Conservation (phyloP, 2,888 invertebrate genomes). For the Petrolisthes manimaculis region DNA sequence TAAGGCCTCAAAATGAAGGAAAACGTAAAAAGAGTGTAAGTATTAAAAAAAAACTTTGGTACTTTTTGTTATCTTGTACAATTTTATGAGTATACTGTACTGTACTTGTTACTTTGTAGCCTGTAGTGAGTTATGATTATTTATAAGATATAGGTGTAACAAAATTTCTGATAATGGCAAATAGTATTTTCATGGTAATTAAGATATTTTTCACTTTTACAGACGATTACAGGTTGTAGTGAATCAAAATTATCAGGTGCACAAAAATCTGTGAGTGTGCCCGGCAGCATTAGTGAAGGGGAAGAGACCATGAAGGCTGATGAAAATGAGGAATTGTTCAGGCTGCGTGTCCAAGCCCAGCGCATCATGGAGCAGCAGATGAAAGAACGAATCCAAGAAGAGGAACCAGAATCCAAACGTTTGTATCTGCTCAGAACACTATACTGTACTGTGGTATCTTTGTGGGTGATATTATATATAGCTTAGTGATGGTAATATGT, state of each 20-base stretch:
- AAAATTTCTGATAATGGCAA: constrained; percentile 1
- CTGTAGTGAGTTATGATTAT: too few species aligned
- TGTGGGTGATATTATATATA: neutral
- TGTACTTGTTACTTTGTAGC: too few species aligned
- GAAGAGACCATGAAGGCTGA: constrained; percentile 43
- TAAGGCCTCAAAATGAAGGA: constrained; percentile 55
- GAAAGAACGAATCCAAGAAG: constrained; percentile 65
- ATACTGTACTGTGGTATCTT: too few species aligned
- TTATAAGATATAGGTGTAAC: neutral
- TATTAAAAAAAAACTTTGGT: neutral
- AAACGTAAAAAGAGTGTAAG: constrained; percentile 60
- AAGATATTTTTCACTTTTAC: neutral
- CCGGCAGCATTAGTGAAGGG: constrained; percentile 52
- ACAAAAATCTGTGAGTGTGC: constrained; percentile 39
- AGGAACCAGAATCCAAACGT: constrained; percentile 45
- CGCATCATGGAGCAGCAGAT: constrained; percentile 72
- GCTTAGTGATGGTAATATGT: too few species aligned
- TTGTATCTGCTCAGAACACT: neutral
- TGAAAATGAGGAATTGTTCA: constrained; percentile 67
- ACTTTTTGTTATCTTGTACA: too few species aligned
- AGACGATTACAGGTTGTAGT: constrained; percentile 23
- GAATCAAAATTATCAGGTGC: constrained; percentile 34
- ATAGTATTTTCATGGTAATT: neutral
- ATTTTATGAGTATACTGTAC: too few species aligned
- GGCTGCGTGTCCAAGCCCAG: constrained; percentile 69